phyloP scores from a whole-genome alignment of 2,113 vertebrate genomes.

The Buteo buteo region DNA sequence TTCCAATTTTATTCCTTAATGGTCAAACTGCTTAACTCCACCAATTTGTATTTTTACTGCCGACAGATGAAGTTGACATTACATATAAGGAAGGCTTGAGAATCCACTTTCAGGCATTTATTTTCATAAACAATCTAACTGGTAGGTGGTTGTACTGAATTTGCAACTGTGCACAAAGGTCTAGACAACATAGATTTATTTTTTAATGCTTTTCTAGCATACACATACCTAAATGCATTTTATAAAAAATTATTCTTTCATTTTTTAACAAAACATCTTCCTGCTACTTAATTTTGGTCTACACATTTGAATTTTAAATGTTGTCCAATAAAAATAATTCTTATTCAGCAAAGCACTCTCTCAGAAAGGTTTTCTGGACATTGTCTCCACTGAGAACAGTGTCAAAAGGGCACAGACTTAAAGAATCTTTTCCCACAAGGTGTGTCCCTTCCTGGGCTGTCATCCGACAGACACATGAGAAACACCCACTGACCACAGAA shows the following conservation, averaged over 20 bases:
- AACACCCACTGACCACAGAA: conserved; percentile 45
- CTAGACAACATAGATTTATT: neutral
- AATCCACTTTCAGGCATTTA: neutral
- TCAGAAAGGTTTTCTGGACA: neutral
- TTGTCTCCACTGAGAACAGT: neutral
- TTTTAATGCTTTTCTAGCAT: neutral
- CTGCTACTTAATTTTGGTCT: neutral
- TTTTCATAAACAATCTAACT: neutral
- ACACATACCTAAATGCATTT: neutral
- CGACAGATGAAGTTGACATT: neutral
- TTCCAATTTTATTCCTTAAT: neutral
- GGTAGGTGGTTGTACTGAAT: neutral
- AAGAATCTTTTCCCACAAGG: conserved; percentile 58
- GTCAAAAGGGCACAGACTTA: conserved; percentile 37
- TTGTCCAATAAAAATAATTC: neutral
- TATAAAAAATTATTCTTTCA: neutral
- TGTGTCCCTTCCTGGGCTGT: conserved; percentile 37
- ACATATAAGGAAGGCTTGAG: neutral
- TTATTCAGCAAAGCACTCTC: neutral
- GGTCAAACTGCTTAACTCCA: neutral
- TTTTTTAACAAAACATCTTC: neutral
- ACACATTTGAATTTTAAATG: neutral
- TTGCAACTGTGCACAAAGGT: neutral
- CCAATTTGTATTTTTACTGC: neutral
- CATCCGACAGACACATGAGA: neutral